phyloP scores from a whole-genome alignment of 2,797 vertebrate genomes.

The Spea hammondii region DNA sequence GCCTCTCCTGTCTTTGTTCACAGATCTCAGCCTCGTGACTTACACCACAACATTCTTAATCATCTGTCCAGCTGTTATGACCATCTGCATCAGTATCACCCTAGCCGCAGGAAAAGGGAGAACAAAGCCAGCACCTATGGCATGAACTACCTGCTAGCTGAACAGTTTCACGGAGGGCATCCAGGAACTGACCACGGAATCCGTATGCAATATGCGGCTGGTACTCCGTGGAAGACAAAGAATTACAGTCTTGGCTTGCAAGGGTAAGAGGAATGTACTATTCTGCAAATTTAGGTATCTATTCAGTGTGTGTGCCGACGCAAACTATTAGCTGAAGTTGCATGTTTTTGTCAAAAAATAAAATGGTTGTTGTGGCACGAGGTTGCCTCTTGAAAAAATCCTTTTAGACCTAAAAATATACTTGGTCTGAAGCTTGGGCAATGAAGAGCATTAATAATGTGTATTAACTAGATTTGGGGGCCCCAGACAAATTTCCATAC shows the following conservation, averaged over 20 bases:
- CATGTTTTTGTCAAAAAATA: no score
- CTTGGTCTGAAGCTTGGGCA: no score
- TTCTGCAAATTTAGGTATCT: not conserved
- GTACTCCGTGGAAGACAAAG: slow-evolving; percentile 93
- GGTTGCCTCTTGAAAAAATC: not conserved
- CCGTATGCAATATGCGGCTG: slow-evolving; percentile 68
- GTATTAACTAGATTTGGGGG: no score
- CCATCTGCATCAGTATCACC: slow-evolving; percentile 76
- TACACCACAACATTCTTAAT: slow-evolving; percentile 65
- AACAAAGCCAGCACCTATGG: slow-evolving; percentile 98
- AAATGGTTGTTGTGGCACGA: no score
- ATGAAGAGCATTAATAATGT: no score
- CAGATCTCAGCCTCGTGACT: slow-evolving; percentile 48
- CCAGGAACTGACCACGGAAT: slow-evolving; percentile 59
- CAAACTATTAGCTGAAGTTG: no score
- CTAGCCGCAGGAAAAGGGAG: slow-evolving; percentile 91
- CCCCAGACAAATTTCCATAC: no score
- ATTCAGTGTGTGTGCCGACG: no score
- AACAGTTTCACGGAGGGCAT: slow-evolving; percentile 71
- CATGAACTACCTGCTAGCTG: slow-evolving; percentile 89
- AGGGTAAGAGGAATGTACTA: slow-evolving; percentile 76
- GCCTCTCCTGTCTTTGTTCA: slow-evolving; percentile 58
- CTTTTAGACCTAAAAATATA: no score
- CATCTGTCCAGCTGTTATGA: slow-evolving; percentile 49
- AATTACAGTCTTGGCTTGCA: slow-evolving; percentile 86